phyloP scores from a whole-genome alignment of 2,113 vertebrate genomes.

The Hoplias malabaricus region DNA sequence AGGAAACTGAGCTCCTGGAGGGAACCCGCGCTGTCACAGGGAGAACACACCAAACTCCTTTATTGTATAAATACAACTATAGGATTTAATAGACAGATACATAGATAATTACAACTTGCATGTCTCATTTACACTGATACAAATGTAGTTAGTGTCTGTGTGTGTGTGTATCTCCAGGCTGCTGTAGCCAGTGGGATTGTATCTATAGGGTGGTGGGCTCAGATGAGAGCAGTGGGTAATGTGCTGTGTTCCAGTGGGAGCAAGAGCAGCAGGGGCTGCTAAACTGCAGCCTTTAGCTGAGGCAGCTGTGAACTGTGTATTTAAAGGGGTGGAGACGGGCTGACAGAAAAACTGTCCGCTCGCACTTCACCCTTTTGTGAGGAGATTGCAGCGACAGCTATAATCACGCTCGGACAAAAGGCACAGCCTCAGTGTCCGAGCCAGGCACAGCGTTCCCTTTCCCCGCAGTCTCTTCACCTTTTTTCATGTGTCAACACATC shows the following conservation, averaged over 20 bases:
- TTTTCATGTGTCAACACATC: constrained; percentile 46
- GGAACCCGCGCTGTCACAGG: no score
- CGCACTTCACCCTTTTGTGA: constrained; percentile 45
- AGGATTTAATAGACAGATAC: neutral
- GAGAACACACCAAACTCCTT: no score
- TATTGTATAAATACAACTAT: no score
- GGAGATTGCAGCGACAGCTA: constrained; percentile 40
- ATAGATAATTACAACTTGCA: neutral
- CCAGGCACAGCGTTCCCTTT: constrained; percentile 26
- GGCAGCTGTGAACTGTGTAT: constrained; percentile 52
- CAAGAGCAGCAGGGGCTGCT: constrained; percentile 12
- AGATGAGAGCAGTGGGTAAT: constrained; percentile 14
- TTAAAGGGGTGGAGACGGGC: constrained; percentile 50
- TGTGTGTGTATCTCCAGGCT: neutral
- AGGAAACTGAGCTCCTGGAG: no score
- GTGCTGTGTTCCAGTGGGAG: neutral
- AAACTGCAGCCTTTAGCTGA: constrained; percentile 9
- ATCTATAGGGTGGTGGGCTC: neutral
- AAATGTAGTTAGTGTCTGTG: neutral
- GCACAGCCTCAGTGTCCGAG: neutral
- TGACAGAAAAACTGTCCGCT: constrained; percentile 47
- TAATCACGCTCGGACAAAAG: constrained; percentile 52
- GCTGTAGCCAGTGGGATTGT: neutral
- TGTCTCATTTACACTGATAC: neutral
- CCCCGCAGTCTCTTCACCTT: constrained; percentile 48